These are phyloP conservation scores for Dipodomys merriami DNA, from an alignment of 2,113 vertebrate species.

Conservation along the genomic window DNA sequence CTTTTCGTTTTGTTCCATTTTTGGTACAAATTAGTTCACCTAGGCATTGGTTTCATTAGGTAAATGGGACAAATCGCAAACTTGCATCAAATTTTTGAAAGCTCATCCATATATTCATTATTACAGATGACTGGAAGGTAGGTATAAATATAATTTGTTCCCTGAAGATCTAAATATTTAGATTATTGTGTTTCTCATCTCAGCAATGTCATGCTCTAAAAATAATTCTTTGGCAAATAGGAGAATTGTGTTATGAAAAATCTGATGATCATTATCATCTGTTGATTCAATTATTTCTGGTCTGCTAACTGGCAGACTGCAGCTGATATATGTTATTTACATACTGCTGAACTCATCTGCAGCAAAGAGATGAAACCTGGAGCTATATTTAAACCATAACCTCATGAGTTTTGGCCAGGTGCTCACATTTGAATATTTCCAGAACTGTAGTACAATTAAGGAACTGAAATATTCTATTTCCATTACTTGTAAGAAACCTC, in stretches of 20 bases:
- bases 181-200: conserved; percentile 18
- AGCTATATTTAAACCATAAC: conserved; percentile 48
- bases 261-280: neutral
- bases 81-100: conserved; percentile 6
- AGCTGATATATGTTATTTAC: neutral
- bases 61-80: conserved; percentile 30
- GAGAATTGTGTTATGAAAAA: conserved; percentile 41
- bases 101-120: neutral
- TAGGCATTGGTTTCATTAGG: neutral
- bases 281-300: conserved; percentile 16
- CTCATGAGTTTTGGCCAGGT: conserved; percentile 48
- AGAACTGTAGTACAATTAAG: conserved; percentile 15
- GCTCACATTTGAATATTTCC: conserved; percentile 52
- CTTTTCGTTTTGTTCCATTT: neutral
- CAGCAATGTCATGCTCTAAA: neutral
- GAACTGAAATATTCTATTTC: conserved; percentile 62
- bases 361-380: conserved; percentile 20
- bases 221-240: neutral
- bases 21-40: too few relatives aligned
- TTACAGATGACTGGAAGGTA: conserved; percentile 10
- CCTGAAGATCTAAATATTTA: conserved; percentile 24
- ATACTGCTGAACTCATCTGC: conserved; percentile 2
- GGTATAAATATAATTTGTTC: conserved; percentile 2
- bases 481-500: conserved; percentile 29
- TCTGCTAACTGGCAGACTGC: neutral